A percentile compares a stretch with the other conserved stretches of the same genome.
phyloP scores from a whole-genome alignment of 2,797 vertebrate species.

The Acanthornis magna region DNA sequence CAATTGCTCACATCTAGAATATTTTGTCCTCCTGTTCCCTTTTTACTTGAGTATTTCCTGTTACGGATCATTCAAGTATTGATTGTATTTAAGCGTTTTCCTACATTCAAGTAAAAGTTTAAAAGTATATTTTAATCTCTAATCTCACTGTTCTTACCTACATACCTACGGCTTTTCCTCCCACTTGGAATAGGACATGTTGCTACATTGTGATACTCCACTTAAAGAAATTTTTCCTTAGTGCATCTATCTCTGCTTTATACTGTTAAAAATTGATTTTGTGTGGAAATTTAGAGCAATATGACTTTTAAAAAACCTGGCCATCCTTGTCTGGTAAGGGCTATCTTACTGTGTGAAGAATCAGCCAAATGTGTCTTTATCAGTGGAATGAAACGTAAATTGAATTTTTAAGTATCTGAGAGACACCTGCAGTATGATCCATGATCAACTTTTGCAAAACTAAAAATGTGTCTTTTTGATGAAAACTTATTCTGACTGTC shows the following conservation, averaged over 20 bases:
- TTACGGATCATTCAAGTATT: neutral
- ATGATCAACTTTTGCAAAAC: neutral
- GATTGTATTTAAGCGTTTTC: neutral
- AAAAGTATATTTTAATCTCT: neutral
- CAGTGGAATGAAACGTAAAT: neutral
- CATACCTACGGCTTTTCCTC: rapidly evolving
- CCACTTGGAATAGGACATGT: neutral
- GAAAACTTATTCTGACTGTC: neutral
- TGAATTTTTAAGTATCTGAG: neutral
- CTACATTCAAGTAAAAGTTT: neutral
- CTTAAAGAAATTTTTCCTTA: neutral
- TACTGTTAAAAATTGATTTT: neutral
- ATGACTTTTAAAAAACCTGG: neutral
- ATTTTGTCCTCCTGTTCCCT: neutral
- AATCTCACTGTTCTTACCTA: neutral
- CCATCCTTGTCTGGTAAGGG: neutral
- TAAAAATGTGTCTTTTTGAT: neutral
- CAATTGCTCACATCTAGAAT: neutral
- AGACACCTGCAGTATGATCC: neutral
- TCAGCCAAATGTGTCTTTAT: neutral
- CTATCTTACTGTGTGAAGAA: neutral
- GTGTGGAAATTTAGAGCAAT: neutral
- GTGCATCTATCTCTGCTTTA: neutral
- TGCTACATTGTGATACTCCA: neutral
- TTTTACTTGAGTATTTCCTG: neutral